Base-by-base conservation (phyloP, 2,888 invertebrate genomes). In the Limenitis camilla region DNA sequence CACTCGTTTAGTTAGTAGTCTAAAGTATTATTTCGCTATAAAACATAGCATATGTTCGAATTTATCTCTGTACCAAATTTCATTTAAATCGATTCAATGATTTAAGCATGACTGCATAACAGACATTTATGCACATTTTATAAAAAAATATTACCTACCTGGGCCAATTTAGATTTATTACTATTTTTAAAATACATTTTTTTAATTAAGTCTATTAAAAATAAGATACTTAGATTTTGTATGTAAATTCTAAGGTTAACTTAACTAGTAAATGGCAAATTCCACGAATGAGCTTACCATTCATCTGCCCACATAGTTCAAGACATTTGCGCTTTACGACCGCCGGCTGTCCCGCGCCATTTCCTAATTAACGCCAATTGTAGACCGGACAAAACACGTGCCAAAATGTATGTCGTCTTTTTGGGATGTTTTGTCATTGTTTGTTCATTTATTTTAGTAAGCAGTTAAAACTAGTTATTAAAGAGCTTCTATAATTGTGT, bases 331-430 rank as follows among this genome's bases (percentile, higher is more conserved):
- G 58, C 67, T 68, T 67, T 69, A 68, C 69, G 67, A 68, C 68
- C 72, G 72, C 67, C 63, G 69, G 71, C 71, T 74, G 69, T 76
- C 71, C 71, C 74, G 69, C 76, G 82, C 78, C 72, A 80, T 83
- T 86, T 87, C 86, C 86, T 87, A 84, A 87, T 87, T 87, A 86
- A 79, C 76, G 65, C 65, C 86, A 87, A 87, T 87, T 87, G 84
- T 72, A 60, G 71, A 82, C 82, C 85, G 86, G 85, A 85, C 76
- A 78, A 76, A 72, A 77, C 86, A 85, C 86, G 86, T 83, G 86
- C 85, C 85, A 81, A 86, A 86, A 85, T 79, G 57, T 65, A 73
- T 78, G 69, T 73, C 71, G 72, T 71, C 71, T 78, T 76, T 80
- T 76, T 77, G 69, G 68, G 70, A 58, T 42, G 52, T 46, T 51